phyloP scores from a whole-genome alignment of 2,888 invertebrate genomes.

The Melieria picta region DNA sequence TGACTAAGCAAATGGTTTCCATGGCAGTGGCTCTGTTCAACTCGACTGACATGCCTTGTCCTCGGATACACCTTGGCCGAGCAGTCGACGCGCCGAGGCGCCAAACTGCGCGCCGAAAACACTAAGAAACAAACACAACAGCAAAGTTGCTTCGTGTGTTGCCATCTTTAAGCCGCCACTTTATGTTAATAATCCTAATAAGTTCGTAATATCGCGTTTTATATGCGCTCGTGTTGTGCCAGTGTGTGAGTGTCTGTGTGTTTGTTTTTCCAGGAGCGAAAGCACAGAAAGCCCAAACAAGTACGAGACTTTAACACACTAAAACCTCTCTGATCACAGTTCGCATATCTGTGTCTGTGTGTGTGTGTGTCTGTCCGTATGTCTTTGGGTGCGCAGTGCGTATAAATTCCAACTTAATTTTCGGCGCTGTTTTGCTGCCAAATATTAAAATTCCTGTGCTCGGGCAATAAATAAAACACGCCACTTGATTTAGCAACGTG shows the following conservation, averaged over 20 bases:
- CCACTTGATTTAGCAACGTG: neutral
- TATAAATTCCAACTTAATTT: slow-evolving; percentile 17
- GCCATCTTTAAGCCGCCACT: neutral
- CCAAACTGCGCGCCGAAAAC: too few relatives aligned
- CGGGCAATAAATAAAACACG: slow-evolving; percentile 6
- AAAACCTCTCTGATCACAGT: too few relatives aligned
- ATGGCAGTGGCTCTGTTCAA: too few relatives aligned
- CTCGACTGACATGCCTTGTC: too few relatives aligned
- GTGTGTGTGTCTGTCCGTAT: too few relatives aligned
- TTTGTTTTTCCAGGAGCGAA: neutral
- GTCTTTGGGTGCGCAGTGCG: neutral
- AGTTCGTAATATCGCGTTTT: slow-evolving; percentile 4
- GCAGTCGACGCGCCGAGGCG: too few relatives aligned
- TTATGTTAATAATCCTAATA: slow-evolving; percentile 7
- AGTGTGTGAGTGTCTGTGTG: neutral
- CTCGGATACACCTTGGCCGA: too few relatives aligned
- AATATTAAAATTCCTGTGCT: slow-evolving; percentile 3
- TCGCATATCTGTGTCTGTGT: too few relatives aligned
- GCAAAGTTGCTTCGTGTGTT: neutral
- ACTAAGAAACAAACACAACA: too few relatives aligned
- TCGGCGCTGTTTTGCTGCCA: neutral
- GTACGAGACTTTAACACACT: too few relatives aligned
- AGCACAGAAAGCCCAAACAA: neutral
- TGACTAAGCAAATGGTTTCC: too few relatives aligned
- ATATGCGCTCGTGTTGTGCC: neutral